phyloP scores from a whole-genome alignment of 2,113 vertebrate species.

The Perognathus longimembris region DNA sequence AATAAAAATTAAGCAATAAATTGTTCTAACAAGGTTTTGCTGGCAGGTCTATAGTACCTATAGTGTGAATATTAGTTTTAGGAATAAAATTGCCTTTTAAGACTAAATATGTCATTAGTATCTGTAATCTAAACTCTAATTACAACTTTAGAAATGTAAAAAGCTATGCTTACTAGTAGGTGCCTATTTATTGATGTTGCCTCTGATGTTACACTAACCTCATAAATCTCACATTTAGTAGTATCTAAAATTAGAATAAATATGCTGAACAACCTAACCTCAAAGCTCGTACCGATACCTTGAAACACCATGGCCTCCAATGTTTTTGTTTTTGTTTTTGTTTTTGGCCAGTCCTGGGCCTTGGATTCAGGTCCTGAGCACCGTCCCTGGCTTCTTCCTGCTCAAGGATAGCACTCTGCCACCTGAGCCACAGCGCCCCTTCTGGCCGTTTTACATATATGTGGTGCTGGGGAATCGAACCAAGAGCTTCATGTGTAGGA shows the following conservation, averaged over 20 bases:
- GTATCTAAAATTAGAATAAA: not conserved
- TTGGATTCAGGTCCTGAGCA: too few species aligned
- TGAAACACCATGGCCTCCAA: not conserved
- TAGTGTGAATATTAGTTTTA: slow-evolving; percentile 6
- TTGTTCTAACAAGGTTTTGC: slow-evolving; percentile 37
- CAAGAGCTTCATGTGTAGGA: too few species aligned
- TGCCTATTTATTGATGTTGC: slow-evolving; percentile 25
- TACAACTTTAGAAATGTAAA: slow-evolving; percentile 19
- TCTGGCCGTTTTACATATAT: too few species aligned
- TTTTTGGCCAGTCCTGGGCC: too few species aligned
- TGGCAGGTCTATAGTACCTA: not conserved
- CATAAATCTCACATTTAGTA: slow-evolving; percentile 21
- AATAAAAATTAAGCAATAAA: slow-evolving; percentile 34
- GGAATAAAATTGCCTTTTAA: slow-evolving; percentile 37
- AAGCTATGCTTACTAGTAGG: not conserved
- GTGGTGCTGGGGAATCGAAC: too few species aligned
- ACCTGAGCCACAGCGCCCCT: too few species aligned
- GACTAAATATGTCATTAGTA: too few species aligned
- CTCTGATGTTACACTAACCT: not conserved
- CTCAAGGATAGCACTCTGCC: too few species aligned
- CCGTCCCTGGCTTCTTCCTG: too few species aligned
- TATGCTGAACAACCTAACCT: not conserved
- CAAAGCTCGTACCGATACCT: not conserved
- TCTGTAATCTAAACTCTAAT: slow-evolving; percentile 22
- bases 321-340: too few species aligned